A percentile compares a stretch with the other conserved stretches of the same genome.
Evolutionary conservation across 2,888 invertebrate genomes (phyloP).

Genomic region (Tuberolachnus salignus): DNA sequence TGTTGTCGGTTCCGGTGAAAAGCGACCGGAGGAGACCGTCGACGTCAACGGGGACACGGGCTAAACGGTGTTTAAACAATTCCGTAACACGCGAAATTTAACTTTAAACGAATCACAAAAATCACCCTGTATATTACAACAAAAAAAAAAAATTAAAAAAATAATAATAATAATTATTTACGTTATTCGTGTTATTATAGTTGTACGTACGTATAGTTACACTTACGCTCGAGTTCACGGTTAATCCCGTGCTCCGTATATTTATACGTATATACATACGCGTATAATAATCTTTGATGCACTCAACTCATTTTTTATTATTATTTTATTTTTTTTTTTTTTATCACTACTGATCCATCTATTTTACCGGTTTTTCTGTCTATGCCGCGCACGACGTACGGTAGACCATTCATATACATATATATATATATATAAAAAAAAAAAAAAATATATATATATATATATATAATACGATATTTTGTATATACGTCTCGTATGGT

Average conservation of each 20-base stretch:
- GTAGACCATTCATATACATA: slow-evolving; percentile 17
- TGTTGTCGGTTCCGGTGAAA: no score
- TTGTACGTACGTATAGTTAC: not conserved
- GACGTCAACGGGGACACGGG: no score
- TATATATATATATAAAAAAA: no score
- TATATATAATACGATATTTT: slow-evolving; percentile 1
- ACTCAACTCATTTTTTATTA: slow-evolving; percentile 33
- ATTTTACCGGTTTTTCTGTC: slow-evolving; percentile 52
- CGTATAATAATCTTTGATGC: no score
- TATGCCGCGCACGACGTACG: slow-evolving; percentile 18
- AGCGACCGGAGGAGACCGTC: no score
- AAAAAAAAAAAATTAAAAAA: no score
- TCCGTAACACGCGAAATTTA: no score
- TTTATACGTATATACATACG: no score
- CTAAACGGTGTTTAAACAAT: no score
- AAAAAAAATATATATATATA: slow-evolving; percentile 1
- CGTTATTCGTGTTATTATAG: slow-evolving; percentile 21
- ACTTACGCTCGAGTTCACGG: slow-evolving; percentile 27
- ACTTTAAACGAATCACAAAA: not conserved
- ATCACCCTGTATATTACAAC: not conserved
- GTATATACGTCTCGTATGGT: slow-evolving; percentile 8
- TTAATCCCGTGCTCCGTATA: slow-evolving; percentile 20
- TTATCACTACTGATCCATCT: slow-evolving; percentile 50
- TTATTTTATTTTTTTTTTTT: slow-evolving; percentile 15
- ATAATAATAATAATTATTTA: not conserved